Base-by-base conservation (phyloP, 1,140 invertebrate genomes). In the Eciton burchellii region DNA sequence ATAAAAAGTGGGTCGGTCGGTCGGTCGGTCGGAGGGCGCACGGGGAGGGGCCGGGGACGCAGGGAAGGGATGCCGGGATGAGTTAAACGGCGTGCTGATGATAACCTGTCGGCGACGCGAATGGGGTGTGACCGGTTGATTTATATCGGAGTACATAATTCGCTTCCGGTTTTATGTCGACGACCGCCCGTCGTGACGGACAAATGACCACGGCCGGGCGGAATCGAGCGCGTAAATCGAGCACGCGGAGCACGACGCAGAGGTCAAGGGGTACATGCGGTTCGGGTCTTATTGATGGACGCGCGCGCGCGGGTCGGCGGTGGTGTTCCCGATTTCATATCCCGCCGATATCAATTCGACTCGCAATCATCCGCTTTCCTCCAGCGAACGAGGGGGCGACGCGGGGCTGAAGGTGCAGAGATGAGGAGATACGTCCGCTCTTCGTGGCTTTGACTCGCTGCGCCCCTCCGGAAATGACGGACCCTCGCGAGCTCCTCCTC, bases 291-390 rank as follows among this genome's bases (percentile, higher is more conserved):
- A 82, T 77, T 82, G 81, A 82, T 77, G 43, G 62, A 79, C 62
- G 73, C 45, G 73, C 71, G 43, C 59, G 12, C 45, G 73, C 71
- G 43, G 43, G 12, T 74, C 26, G 41, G 26, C 68, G 56, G 24
- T 47, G 60, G n/a, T n/a, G n/a, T n/a, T 76, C 49, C 81, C 47
- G 70, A 77, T 47, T 74, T 68, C 52, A 81, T n/a, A n/a, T 70
- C 74, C 49, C 21, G 47, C 8, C 56, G 63, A 83, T 68, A 77
- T 81, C 74, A 52, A 82, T 84, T 82, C 77, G 62, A 66, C 49
- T 72, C 81, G 83, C 68, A 68, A 73, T 72, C 83, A 82, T 73
- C 68, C 60, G 73, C 82, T 84, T 84, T 82, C 79, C 56, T 35
- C 16, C 24, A 43, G 6, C 12, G 62, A 14, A 19, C 19, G 49